Evolutionary conservation across 2,113 vertebrate genomes (phyloP), one percentile per base, ranked within the genome.

Genomic region (Percopsis transmontana): DNA sequence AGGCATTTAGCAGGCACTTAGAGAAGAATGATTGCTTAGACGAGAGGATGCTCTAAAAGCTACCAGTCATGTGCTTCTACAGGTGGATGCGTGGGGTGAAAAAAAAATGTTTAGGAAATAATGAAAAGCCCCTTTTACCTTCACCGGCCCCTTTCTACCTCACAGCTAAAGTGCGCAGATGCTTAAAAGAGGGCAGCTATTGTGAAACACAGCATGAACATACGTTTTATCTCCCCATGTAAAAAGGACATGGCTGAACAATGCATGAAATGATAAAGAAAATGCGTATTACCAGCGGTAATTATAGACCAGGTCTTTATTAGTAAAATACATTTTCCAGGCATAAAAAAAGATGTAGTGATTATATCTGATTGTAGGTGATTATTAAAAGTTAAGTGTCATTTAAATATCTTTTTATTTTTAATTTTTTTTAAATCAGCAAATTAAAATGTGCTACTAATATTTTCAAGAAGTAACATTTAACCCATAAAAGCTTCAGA

Each of bases 1-100:
- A 33, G 63, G 72, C 79, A 69, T 84, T 79, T 70, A 81, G 73
- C 27, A 50, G 56, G 57, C 77, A 80, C 85, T 85, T 74, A 77
- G 44, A 70, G 60, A 67, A 52, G 42, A 12, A 44, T 24, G 71
- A 74, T 72, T 73, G 76, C 48, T 58, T 0, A 27, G 63, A 74
- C 56, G 71, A 9, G 57, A 53, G 38, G 2, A 39, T 8, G 47
- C 72, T 70, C 63, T 68, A 78, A 76, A 21, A 40, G 65, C 68
- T 12, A 27, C 68, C 33, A 41, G 45, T 33, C 0, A 5, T n/a
- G 51, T 0, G 19, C 58, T 38, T 39, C 60, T 57, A 70, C 80
- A 79, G 64, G 82, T 39, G 24, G 54, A 57, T n/a, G 54, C 9
- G 18, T 79, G 80, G 56, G 1, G 39, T 14, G 12, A 57, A 38